Evolutionary conservation across 1,140 invertebrate genomes (phyloP), one percentile per base, ranked within the genome.

Genomic region (Drosophila lini): DNA sequence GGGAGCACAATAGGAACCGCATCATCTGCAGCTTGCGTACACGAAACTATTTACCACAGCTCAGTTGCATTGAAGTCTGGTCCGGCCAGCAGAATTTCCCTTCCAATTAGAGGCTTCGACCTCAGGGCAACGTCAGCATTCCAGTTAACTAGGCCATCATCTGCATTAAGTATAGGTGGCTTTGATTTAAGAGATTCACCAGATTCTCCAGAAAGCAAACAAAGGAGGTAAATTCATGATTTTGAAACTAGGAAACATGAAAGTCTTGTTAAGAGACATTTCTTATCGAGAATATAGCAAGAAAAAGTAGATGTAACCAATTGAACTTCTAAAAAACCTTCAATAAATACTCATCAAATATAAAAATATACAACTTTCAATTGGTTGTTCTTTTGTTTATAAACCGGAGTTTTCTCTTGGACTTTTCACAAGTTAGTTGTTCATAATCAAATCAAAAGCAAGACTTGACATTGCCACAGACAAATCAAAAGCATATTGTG

Each of bases 1-100:
- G 15, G 41, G 1, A 22, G 10, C 22, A 65, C 60, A 67, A 67
- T 65, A 25, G 34, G 25, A 64, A 22, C 34, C 63, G 40, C 59
- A 67, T 22, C 19, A 19, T 44, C 62, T 19, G 6, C 11, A 61
- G 40, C 9, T 28, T 22, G 42, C 25, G n/a, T 34, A n/a, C 28
- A 41, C 32, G 15, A 53, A 63, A 10, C 55, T 28, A 10, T 57
- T 50, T 8, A 22, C 47, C 59, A 15, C 34, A 42, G 13, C 11
- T 38, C 44, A 25, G 41, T 6, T 38, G 13, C 19, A 48, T 44
- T 52, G 19, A 16, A 25, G 57, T 28, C 16, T 8, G 15, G 36
- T 5, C 32, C 1, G 19, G n/a, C n/a, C 38, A 47, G 22, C 58
- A 11, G 16, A 32, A 62, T 38, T 47, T 22, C 41, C 8, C 16